Conservation (phyloP, 2,797 vertebrate genomes). For the Sebastes vulpes region DNA sequence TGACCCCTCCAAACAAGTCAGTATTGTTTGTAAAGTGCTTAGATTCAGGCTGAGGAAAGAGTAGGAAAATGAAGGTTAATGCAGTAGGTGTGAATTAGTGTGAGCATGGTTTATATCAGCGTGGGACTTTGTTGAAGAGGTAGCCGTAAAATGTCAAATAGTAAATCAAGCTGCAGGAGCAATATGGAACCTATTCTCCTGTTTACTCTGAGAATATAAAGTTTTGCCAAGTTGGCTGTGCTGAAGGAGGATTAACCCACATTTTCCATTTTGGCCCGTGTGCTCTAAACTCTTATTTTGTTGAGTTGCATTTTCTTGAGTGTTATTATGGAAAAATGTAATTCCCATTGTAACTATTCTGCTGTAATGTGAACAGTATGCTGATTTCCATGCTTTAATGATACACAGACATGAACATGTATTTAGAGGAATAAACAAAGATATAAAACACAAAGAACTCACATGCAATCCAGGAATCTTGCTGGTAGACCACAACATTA, state of each 20-base stretch:
- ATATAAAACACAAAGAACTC: not conserved
- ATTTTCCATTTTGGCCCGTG: conserved; percentile 81
- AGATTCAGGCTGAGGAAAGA: not conserved
- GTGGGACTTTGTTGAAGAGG: conserved; percentile 40
- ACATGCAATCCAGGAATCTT: conserved; percentile 2
- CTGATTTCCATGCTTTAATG: conserved; percentile 34
- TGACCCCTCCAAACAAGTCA: not conserved
- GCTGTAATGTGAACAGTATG: conserved; percentile 11
- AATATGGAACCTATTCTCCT: conserved; percentile 80
- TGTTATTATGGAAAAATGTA: conserved; percentile 61
- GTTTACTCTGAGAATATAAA: conserved; percentile 73
- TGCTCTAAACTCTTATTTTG: conserved; percentile 68
- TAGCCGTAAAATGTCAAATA: conserved; percentile 60
- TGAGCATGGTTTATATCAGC: conserved; percentile 30
- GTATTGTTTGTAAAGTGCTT: not conserved
- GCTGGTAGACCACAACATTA: conserved; percentile 17
- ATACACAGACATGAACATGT: conserved; percentile 30
- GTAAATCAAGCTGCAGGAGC: conserved; percentile 62
- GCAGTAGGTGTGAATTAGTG: conserved; percentile 30
- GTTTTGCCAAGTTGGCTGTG: conserved; percentile 80
- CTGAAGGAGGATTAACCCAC: conserved; percentile 76
- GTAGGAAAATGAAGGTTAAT: not conserved
- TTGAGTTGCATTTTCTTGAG: conserved; percentile 70
- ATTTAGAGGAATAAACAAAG: conserved; percentile 32
- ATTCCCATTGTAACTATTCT: conserved; percentile 28